phyloP scores from a whole-genome alignment of 2,797 vertebrate species.

The Crypturellus tataupa region DNA sequence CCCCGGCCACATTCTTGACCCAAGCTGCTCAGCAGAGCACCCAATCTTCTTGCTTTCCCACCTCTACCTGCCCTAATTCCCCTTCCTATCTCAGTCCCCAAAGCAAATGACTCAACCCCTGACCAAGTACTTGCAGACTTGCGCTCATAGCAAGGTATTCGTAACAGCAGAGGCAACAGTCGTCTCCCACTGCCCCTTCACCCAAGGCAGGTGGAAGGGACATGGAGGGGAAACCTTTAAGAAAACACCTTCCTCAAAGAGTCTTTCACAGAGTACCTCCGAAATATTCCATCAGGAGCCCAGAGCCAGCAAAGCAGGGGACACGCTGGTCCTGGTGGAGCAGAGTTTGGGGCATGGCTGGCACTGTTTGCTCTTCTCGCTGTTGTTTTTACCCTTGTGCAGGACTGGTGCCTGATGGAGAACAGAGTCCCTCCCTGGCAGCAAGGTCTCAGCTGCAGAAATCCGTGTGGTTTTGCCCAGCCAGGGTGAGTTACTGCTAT shows the following conservation, averaged over 20 bases:
- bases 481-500: too few species aligned
- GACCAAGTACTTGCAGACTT: background rate
- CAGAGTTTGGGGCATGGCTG: background rate
- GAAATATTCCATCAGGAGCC: background rate
- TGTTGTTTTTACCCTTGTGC: background rate
- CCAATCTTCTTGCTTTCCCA: background rate
- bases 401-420: background rate
- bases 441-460: background rate
- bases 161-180: background rate
- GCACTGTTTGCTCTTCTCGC: background rate
- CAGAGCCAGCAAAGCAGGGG: background rate
- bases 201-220: background rate
- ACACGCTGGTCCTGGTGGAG: background rate
- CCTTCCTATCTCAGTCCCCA: background rate
- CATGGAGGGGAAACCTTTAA: background rate
- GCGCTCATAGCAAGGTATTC: background rate
- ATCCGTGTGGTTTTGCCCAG: background rate
- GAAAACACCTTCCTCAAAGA: background rate
- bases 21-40: rapidly evolving
- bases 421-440: background rate
- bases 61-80: background rate
- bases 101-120: background rate
- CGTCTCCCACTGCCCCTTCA: background rate
- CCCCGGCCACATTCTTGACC: background rate
- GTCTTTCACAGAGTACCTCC: too few species aligned